Base-by-base conservation (phyloP, 1,140 invertebrate genomes). In the Halesus radiatus region DNA sequence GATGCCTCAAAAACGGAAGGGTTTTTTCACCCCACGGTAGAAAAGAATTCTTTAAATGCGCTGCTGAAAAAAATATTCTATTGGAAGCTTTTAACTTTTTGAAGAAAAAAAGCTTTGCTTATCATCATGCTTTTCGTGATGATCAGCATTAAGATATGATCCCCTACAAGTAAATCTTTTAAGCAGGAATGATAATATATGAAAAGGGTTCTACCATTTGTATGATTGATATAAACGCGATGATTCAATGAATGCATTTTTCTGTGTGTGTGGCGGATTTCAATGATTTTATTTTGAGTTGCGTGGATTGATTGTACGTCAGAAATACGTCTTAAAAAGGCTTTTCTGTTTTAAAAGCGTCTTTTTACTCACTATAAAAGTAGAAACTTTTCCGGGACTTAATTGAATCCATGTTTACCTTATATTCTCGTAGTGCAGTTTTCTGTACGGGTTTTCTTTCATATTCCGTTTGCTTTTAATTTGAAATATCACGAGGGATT, bases 371-470 rank as follows among this genome's bases (percentile, higher is more conserved):
- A n/a, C 16, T 23, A 23, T 20, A 6, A 20, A n/a, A 45, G 37
- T 45, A 13, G 37, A 45, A 45, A 13, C 37, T 45, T 45, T 45
- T 10, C 37, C 37, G 3, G 10, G 13, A 72, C 7, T 72, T 72
- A 72, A 72, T 72, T 72, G 68, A 72, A 72, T 72, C 18, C 68
- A 23, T 72, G 68, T 72, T 72, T 53, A 50, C 53, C 23, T 53
- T 53, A 26, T 52, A 54, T 23, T 72, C 50, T 50, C 45, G n/a
- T 53, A 72, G 68, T 72, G 68, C 68, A 72, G n/a, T 53, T 72
- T 22, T 54, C 50, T 52, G 15, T 68, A 3, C 29, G 64, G 64
- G 16, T 3, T 45, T 45, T 45, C 10, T 45, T 45, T 60, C 56
- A n/a, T 22, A 60, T 23, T 20, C 56, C 18, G 56, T 13, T 7